Evolutionary conservation across 2,797 vertebrate species (phyloP).

Genomic region (Bradypodion ventrale): DNA sequence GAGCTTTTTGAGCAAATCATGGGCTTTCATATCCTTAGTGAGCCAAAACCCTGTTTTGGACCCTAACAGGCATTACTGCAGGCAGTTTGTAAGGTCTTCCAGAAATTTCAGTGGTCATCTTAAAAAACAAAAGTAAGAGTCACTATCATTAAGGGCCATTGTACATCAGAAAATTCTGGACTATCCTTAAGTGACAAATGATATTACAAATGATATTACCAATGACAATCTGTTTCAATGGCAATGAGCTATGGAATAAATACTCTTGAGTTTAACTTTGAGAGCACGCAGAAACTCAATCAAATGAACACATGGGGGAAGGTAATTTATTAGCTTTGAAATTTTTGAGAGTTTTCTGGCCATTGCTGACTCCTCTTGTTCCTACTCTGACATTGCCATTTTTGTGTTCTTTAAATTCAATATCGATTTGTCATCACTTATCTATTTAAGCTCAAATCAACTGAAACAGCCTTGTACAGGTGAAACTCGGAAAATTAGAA

Average conservation of each 20-base stretch:
- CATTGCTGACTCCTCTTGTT: not conserved
- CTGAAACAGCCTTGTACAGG: fast-evolving
- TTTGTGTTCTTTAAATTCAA: conserved; percentile 8
- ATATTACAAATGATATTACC: too few relatives aligned
- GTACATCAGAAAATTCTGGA: not conserved
- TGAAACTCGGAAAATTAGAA: too few relatives aligned
- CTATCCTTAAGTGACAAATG: conserved; percentile 22
- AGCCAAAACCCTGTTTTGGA: not conserved
- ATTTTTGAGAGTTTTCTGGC: conserved; percentile 25
- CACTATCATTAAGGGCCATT: not conserved
- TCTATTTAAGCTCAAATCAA: too few relatives aligned
- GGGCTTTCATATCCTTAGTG: not conserved
- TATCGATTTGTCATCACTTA: too few relatives aligned
- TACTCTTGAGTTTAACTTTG: conserved; percentile 35
- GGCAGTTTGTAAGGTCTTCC: not conserved
- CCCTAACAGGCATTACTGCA: not conserved
- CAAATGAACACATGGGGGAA: conserved; percentile 25
- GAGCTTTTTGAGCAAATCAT: not conserved
- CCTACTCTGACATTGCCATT: conserved; percentile 8
- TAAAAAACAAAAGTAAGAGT: conserved; percentile 11
- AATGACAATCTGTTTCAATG: conserved; percentile 17
- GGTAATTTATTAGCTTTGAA: conserved; percentile 42
- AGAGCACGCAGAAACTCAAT: conserved; percentile 27
- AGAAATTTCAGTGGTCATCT: not conserved
- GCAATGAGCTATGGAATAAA: not conserved